Percentiles rank a stretch among this genome's conserved stretches.
Evolutionary conservation across 2,797 vertebrate genomes (phyloP).

Genomic region (Catharus ustulatus): DNA sequence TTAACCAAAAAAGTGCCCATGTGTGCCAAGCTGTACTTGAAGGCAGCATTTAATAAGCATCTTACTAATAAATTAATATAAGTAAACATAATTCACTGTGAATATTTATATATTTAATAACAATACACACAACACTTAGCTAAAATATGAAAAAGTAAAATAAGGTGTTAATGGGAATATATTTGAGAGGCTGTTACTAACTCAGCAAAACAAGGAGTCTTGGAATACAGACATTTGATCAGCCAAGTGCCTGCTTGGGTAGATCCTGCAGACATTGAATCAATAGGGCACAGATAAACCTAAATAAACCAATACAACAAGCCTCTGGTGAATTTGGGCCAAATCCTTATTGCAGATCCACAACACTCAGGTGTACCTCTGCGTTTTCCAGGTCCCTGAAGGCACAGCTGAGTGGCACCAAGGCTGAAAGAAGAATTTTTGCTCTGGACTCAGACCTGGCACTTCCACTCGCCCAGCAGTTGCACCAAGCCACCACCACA

Average conservation of each 20-base stretch:
- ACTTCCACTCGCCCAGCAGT: not conserved
- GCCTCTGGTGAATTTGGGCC: not conserved
- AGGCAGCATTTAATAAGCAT: not conserved
- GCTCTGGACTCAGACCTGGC: not conserved
- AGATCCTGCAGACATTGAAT: not conserved
- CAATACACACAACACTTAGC: not conserved
- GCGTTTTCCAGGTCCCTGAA: not conserved
- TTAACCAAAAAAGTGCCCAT: not conserved
- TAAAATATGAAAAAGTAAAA: not conserved
- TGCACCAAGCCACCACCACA: not conserved
- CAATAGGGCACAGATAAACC: not conserved
- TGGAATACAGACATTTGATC: not conserved
- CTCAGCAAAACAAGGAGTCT: not conserved
- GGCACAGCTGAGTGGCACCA: not conserved
- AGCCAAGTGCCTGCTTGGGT: not conserved
- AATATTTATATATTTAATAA: not conserved
- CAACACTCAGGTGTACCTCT: not conserved
- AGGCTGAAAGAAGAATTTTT: not conserved
- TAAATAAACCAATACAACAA: not conserved
- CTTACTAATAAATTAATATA: not conserved
- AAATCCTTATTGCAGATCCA: not conserved
- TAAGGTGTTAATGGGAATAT: not conserved
- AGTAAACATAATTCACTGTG: not conserved
- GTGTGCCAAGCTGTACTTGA: not conserved
- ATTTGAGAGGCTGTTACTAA: not conserved